Evolutionary conservation across 1,140 invertebrate genomes (phyloP).

Genomic region (Formica exsecta): DNA sequence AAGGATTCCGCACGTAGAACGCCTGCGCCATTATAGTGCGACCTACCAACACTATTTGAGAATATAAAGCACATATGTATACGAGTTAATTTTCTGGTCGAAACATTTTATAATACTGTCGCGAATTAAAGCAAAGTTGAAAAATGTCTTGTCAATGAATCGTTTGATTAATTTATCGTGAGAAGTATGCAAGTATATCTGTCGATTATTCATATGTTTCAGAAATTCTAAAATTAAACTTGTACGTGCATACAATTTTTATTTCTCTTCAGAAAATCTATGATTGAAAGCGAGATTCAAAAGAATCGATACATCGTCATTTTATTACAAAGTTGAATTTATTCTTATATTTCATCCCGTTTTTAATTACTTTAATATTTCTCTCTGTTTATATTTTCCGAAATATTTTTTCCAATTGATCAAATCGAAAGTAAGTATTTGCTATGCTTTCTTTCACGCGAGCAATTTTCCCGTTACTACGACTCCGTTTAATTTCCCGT

Average conservation of each 20-base stretch:
- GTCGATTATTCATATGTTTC: slow-evolving; percentile 16
- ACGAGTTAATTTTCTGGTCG: slow-evolving; percentile 35
- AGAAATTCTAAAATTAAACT: slow-evolving; percentile 6
- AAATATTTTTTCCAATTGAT: slow-evolving; percentile 16
- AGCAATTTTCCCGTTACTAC: not conserved
- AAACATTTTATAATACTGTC: not conserved
- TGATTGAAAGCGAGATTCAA: not conserved
- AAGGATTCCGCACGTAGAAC: slow-evolving; percentile 81
- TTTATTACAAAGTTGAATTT: not conserved
- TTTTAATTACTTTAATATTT: slow-evolving; percentile 24
- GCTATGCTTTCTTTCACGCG: not conserved
- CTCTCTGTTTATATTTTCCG: not conserved
- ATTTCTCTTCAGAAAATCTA: not conserved
- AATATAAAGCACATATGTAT: slow-evolving; percentile 7
- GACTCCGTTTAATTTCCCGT: slow-evolving; percentile 23
- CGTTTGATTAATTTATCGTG: slow-evolving; percentile 5
- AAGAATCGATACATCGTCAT: not conserved
- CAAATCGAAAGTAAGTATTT: not conserved
- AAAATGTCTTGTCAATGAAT: slow-evolving; percentile 22
- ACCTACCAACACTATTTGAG: not conserved
- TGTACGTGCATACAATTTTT: not conserved
- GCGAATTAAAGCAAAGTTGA: not conserved
- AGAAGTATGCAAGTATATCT: slow-evolving; percentile 35
- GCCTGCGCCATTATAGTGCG: slow-evolving; percentile 61
- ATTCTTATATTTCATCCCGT: not conserved